Evolutionary conservation across 2,113 vertebrate species (phyloP), one percentile per base, ranked within the genome.

Genomic region (Girardinichthys multiradiatus): DNA sequence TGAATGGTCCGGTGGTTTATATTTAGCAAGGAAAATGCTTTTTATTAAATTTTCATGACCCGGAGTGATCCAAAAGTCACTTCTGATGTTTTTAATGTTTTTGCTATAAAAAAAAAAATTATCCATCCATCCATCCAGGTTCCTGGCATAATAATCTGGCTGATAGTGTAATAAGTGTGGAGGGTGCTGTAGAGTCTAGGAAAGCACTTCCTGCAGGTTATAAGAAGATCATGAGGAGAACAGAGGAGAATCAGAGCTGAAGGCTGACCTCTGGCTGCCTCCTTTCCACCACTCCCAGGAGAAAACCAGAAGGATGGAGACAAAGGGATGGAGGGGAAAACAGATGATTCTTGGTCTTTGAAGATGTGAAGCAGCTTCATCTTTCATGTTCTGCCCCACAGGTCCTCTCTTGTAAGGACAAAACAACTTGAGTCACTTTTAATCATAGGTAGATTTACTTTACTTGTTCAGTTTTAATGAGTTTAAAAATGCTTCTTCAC

Each of bases 331-430:
- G 68, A 63, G 68, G 77, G 69, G 82, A 83, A 84, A 88, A 91
- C 85, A 85, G 87, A 84, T 57, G 45, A 60, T 57, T 79, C 61
- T 15, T 2, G 11, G 64, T 77, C 89, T 91, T 87, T 91, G 90
- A 92, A 90, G 91, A 87, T 84, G 78, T 76, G 69, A 89, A 37
- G 82, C 66, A 27, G 76, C 64, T 37, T 27, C 14, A 5, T 62
- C 81, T 91, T 90, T 90, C 84, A 83, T 87, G 85, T 80, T 35
- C 30, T 77, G 70, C 81, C 85, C 1, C 65, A 37, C 82, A 80
- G 73, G 45, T 42, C 62, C 29, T 2, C 60, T 1, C 57, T 74
- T 24, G 13, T 74, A 66, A 79, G 79, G 82, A 85, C 82, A 69
- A 76, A 24, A 35, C 68, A 48, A 64, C 74, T 57, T 42, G 66